phyloP scores from a whole-genome alignment of 2,797 vertebrate species.

The Poeciliopsis paucimaculata region DNA sequence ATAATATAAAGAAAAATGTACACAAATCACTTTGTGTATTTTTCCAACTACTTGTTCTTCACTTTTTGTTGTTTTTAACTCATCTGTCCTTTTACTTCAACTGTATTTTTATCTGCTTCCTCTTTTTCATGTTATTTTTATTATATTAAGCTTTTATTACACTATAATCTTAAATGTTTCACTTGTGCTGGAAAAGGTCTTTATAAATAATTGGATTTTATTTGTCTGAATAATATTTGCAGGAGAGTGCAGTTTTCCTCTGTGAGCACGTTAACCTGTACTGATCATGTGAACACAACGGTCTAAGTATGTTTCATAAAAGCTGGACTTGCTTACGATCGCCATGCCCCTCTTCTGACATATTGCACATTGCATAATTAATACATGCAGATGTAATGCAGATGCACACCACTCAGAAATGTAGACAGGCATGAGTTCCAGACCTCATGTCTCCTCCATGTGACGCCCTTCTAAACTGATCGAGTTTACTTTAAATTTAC shows the following conservation, averaged over 20 bases:
- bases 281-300: conserved; percentile 27
- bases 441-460: conserved; percentile 1
- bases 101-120: not conserved
- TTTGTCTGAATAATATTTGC: not conserved
- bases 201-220: not conserved
- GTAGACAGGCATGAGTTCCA: not conserved
- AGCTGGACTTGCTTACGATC: conserved; percentile 17
- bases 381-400: not conserved
- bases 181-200: not conserved
- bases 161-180: not conserved
- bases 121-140: not conserved
- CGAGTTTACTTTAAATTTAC: not conserved
- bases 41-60: not conserved
- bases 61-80: not conserved
- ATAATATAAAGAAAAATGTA: not conserved
- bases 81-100: not conserved
- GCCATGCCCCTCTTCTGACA: not conserved
- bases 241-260: not conserved
- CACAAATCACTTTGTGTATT: not conserved
- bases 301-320: conserved; percentile 12
- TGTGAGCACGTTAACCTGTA: conserved; percentile 2
- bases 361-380: not conserved
- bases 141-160: not conserved
- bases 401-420: conserved; percentile 5
- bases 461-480: not conserved